Conservation (phyloP, 2,797 vertebrate genomes). For the Gallirallus australis region DNA sequence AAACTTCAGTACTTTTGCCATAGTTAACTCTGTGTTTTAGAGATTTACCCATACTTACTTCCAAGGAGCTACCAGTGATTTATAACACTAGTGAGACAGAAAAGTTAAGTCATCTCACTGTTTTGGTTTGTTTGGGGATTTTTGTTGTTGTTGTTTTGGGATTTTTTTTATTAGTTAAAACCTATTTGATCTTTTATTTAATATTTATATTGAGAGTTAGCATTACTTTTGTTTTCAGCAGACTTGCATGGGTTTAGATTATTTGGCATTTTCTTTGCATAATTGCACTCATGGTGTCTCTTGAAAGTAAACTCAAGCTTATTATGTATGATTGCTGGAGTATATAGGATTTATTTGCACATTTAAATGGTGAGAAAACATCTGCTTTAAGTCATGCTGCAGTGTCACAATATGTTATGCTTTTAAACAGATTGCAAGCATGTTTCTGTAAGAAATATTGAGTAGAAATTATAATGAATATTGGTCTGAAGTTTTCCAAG, state of each 20-base stretch:
- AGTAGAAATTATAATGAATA: neutral
- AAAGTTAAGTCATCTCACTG: neutral
- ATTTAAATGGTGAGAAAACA: neutral
- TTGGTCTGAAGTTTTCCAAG: neutral
- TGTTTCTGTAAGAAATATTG: neutral
- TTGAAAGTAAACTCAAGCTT: neutral
- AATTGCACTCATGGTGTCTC: neutral
- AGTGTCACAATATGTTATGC: neutral
- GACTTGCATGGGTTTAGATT: neutral
- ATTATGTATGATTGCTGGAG: neutral
- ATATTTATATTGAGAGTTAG: neutral
- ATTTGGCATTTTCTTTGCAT: neutral
- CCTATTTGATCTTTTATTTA: neutral
- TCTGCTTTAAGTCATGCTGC: neutral
- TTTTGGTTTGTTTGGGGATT: neutral
- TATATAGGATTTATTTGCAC: neutral
- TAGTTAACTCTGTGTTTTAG: neutral
- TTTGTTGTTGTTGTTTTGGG: too few relatives aligned
- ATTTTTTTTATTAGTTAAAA: neutral
- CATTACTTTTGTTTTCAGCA: neutral
- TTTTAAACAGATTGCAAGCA: neutral
- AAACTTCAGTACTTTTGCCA: neutral
- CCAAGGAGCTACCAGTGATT: neutral
- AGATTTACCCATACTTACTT: neutral
- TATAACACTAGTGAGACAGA: neutral